Evolutionary conservation across 2,797 vertebrate genomes (phyloP), one percentile per base, ranked within the genome.

Genomic region (Emydoidea blandingii): DNA sequence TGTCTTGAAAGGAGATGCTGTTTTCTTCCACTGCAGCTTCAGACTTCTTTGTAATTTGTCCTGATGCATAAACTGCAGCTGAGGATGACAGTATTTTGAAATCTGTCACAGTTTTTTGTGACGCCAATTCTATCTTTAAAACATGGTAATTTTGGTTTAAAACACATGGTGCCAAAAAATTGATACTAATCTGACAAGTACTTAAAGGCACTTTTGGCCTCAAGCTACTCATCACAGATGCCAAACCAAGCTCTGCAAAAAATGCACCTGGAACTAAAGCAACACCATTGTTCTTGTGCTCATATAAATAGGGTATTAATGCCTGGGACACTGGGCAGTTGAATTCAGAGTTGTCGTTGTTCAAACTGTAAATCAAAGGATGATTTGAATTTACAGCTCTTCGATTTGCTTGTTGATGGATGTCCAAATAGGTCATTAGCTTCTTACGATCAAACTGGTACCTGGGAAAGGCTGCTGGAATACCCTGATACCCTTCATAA

Each of bases 401-500:
- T 85, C 59, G 92, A 5, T 86, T 92, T 92, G 88, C 72, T 54
- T 92, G 83, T 29, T 86, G 95, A 72, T 91, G 83, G 19, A 83
- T 47, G 86, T 98, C 97, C 97, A 99, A 98, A 83, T 57, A 92
- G 47, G 95, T 6, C 68, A 98, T 96, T 76, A 98, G 98, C 90
- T 98, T 99, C 50, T 96, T 96, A 91, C 92, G 97, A 87, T 98
- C 98, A 97, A 99, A 99, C 11, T 98, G 99, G 96, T 99, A 99
- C 31, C 94, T 97, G 4, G 99, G 99, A 91, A 98, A 96, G 83
- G 79, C 41, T 86, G 97, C 97, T 4, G 98, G 98, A 52, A 95
- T 31, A 5, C 98, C 98, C 95, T 99, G 98, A 86, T 91, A 98
- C 8, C 98, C 98, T 1, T 88, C 93, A 96, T 98, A 99, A 47